Conservation (phyloP, 64 coral and sea anemone genomes). For the Stylophora pistillata region DNA sequence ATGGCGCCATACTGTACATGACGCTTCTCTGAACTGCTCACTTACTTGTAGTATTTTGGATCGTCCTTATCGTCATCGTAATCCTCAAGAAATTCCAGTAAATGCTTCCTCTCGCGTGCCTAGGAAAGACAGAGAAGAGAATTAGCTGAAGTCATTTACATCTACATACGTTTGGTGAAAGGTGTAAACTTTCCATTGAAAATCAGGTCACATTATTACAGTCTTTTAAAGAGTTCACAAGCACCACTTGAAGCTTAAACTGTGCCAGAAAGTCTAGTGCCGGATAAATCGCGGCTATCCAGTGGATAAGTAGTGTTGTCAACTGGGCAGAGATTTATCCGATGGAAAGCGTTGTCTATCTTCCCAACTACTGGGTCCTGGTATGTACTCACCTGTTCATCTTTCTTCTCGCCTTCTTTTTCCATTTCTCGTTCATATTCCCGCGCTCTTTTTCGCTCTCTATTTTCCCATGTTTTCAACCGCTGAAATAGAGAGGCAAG, state of each 20-base stretch:
- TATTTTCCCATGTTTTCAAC: conserved; percentile 87
- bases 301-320: too few species aligned
- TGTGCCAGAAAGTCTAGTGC: too few species aligned
- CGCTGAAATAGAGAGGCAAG: conserved; percentile 57
- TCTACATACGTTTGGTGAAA: too few species aligned
- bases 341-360: too few species aligned
- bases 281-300: too few species aligned
- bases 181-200: too few species aligned
- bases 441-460: conserved; percentile 84
- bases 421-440: conserved; percentile 98
- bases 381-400: conserved; percentile 75
- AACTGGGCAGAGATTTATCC: too few species aligned
- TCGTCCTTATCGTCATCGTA: conserved; percentile 97
- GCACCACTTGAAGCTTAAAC: background rate
- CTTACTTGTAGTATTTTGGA: conserved; percentile 98
- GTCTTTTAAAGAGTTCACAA: background rate
- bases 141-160: background rate
- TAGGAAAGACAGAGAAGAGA: conserved; percentile 2
- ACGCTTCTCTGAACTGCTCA: background rate
- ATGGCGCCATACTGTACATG: too few species aligned
- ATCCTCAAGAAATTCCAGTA: conserved; percentile 96
- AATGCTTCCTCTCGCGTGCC: conserved; percentile 94
- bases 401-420: conserved; percentile 96
- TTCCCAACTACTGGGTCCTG: too few species aligned
- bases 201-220: too few species aligned